These are phyloP conservation scores for Caenorhabditis panamensis DNA, from an alignment of 2,888 invertebrate species.

Conservation along the genomic window DNA sequence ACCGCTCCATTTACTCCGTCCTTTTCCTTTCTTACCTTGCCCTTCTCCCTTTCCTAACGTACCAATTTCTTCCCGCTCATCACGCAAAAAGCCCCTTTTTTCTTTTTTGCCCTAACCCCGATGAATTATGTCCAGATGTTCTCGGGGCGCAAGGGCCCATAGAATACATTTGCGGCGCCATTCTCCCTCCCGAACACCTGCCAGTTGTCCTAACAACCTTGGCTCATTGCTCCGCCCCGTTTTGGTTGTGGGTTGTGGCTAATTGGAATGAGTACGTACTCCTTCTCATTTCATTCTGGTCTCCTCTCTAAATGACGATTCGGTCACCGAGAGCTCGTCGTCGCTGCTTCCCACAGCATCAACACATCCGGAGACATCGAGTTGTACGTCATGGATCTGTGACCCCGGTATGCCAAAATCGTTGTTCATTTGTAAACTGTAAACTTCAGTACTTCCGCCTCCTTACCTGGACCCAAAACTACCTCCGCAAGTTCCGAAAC, in stretches of 20 bases:
- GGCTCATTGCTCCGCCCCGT: neutral
- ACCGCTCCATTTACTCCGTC: no score
- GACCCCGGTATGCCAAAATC: neutral
- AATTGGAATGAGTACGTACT: no score
- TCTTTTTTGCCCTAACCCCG: neutral
- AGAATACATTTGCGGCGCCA: neutral
- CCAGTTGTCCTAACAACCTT: neutral
- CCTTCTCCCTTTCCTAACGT: neutral
- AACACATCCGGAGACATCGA: neutral
- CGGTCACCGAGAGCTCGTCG: no score
- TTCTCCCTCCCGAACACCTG: neutral
- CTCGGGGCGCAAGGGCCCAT: neutral
- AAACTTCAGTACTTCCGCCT: neutral
- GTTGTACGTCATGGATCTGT: neutral
- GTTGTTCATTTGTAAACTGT: neutral
- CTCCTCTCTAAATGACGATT: no score
- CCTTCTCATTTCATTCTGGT: no score
- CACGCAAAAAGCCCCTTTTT: neutral
- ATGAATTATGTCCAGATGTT: constrained; percentile 3
- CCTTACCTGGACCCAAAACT: neutral
- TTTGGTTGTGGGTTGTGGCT: no score
- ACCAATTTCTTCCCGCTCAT: no score
- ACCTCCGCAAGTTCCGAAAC: neutral
- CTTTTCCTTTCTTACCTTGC: no score
- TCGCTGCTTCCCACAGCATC: no score